Base-by-base conservation (phyloP, 2,113 vertebrate species). In the Eurystomus gularis region DNA sequence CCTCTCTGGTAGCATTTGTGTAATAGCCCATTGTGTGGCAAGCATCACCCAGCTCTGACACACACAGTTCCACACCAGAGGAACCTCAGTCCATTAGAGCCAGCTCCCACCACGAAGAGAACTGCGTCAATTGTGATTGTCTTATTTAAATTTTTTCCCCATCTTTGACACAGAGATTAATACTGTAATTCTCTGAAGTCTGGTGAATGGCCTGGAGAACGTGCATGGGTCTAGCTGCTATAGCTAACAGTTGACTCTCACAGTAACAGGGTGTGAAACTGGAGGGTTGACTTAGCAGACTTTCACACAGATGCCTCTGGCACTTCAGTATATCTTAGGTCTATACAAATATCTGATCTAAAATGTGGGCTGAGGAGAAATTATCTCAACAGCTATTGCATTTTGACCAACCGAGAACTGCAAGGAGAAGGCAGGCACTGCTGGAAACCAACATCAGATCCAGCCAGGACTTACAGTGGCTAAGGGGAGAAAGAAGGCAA, bases 101-200 rank as follows among this genome's bases (percentile, higher is more conserved):
- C 39, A n/a, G 44, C 40, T 73, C 92, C 83, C 5, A 35, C 81
- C 3, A 11, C 11, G 5, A 70, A 82, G 58, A 95, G 69, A 73
- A 79, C n/a, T 87, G 31, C 84, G 83, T 94, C 79, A 86, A 61
- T 94, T 95, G 91, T 86, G 82, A 90, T 82, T 62, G 60, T n/a
- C 80, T 97, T 82, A 90, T 82, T 97, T 82, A 90, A 12, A 61
- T 95, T 92, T 40, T 81, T 21, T 2, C 25, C 83, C 26, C 90
- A 83, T 46, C 57, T 90, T 93, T 93, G 70, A 86, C 88, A 97
- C 11, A 25, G 55, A 78, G 55, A 83, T 35, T 83, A 92, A 94
- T 85, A 68, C 5, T 68, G 65, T 82, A 91, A 90, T 93, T 91
- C 57, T 91, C 68, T 84, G 64, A 95, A 94, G 88, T 65, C 48